phyloP scores from a whole-genome alignment of 2,888 invertebrate genomes.

The Orthosia incerta region DNA sequence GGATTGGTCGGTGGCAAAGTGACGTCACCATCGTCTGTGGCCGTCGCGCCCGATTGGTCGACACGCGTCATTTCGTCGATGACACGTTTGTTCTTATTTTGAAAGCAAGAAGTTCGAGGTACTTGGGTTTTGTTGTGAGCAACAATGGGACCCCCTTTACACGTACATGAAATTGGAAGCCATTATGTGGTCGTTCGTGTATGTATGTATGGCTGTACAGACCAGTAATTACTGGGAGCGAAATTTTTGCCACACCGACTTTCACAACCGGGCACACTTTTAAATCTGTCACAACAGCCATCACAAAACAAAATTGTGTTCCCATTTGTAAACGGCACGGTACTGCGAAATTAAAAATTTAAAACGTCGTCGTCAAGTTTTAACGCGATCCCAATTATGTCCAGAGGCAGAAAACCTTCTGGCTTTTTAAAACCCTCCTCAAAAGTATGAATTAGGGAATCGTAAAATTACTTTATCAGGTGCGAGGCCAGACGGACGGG shows the following conservation, averaged over 20 bases:
- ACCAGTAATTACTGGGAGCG: constrained; percentile 65
- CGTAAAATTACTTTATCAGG: constrained; percentile 89
- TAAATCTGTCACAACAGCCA: constrained; percentile 62
- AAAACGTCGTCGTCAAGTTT: constrained; percentile 78
- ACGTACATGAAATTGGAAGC: constrained; percentile 79
- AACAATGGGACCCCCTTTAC: constrained; percentile 83
- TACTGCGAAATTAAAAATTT: constrained; percentile 77
- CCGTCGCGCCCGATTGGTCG: constrained; percentile 90
- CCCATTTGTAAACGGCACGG: constrained; percentile 42
- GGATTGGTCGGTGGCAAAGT: constrained; percentile 85
- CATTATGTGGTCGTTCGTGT: constrained; percentile 74
- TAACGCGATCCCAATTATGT: constrained; percentile 83
- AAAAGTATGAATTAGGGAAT: constrained; percentile 89
- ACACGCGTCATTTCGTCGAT: constrained; percentile 91
- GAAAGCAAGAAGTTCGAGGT: constrained; percentile 86
- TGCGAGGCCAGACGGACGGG: constrained; percentile 82
- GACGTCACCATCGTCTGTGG: constrained; percentile 90
- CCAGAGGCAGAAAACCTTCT: constrained; percentile 79
- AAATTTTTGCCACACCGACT: constrained; percentile 41
- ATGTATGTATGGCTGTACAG: constrained; percentile 63
- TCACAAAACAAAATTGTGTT: constrained; percentile 51
- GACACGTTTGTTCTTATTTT: constrained; percentile 91
- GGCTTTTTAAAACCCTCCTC: constrained; percentile 88
- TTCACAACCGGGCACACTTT: constrained; percentile 44
- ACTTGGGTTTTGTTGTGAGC: constrained; percentile 84